Percentiles rank a stretch among this genome's conserved stretches.
Conservation (phyloP, 2,113 vertebrate species). For the Petaurus breviceps region DNA sequence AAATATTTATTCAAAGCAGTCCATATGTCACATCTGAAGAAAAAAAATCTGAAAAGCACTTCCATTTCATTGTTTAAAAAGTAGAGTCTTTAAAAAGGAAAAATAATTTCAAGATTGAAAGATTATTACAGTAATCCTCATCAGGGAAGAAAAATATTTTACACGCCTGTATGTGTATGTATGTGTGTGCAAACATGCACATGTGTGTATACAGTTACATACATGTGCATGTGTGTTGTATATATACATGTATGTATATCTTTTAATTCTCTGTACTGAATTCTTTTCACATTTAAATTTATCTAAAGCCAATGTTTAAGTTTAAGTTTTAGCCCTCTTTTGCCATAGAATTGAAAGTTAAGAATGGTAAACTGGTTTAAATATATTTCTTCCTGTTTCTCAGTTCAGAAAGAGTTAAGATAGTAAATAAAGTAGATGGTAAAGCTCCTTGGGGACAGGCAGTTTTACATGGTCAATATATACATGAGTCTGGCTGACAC, state of each 20-base stretch:
- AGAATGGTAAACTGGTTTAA: neutral
- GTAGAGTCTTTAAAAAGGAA: neutral
- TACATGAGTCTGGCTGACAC: neutral
- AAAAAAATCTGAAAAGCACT: neutral
- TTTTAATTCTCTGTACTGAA: neutral
- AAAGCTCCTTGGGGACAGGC: neutral
- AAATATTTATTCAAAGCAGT: neutral
- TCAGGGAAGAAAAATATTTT: neutral
- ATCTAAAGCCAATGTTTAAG: neutral
- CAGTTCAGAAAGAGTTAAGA: neutral
- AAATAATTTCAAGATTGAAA: neutral
- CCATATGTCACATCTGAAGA: neutral
- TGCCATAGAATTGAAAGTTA: neutral
- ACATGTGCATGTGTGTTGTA: too few species aligned
- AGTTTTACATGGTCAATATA: neutral
- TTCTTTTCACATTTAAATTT: neutral
- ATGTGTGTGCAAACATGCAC: too few species aligned
- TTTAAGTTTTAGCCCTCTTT: neutral
- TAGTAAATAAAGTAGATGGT: neutral
- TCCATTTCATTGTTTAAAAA: neutral
- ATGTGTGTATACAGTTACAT: too few species aligned
- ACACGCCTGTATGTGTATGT: too few species aligned
- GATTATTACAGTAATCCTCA: neutral
- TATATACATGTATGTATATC: neutral
- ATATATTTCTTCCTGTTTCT: neutral